Evolutionary conservation across 2,797 vertebrate species (phyloP).

Genomic region (Psittacula echo): DNA sequence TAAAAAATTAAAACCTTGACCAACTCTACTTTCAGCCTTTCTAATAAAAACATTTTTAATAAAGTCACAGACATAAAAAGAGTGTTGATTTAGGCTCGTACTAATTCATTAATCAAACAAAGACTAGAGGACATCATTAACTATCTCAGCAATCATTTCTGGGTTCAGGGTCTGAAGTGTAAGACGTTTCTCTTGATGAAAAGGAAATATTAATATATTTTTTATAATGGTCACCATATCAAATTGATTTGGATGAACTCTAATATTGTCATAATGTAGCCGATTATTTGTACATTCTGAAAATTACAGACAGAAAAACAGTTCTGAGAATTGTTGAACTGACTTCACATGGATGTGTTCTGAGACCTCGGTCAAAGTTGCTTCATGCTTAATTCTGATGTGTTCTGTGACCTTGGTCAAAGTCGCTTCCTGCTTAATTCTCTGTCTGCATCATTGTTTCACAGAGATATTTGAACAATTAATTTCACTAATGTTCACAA

Average conservation of each 20-base stretch:
- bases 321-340: neutral
- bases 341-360: neutral
- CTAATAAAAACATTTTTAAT: neutral
- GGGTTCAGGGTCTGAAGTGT: neutral
- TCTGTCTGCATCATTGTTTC: neutral
- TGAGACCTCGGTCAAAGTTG: neutral
- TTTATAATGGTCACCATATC: neutral
- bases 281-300: neutral
- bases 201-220: neutral
- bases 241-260: neutral
- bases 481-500: neutral
- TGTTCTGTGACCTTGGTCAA: neutral
- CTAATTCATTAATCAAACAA: neutral
- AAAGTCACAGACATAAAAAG: neutral
- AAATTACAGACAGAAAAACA: neutral
- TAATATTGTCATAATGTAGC: neutral
- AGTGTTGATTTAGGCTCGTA: neutral
- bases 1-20: neutral
- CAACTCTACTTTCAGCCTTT: neutral
- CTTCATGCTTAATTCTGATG: neutral
- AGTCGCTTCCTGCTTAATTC: neutral
- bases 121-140: neutral
- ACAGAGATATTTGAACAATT: neutral
- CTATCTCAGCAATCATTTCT: neutral
- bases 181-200: neutral